These are phyloP conservation scores for Polydrusus tereticollis DNA, from an alignment of 2,888 invertebrate species.

Conservation along the genomic window DNA sequence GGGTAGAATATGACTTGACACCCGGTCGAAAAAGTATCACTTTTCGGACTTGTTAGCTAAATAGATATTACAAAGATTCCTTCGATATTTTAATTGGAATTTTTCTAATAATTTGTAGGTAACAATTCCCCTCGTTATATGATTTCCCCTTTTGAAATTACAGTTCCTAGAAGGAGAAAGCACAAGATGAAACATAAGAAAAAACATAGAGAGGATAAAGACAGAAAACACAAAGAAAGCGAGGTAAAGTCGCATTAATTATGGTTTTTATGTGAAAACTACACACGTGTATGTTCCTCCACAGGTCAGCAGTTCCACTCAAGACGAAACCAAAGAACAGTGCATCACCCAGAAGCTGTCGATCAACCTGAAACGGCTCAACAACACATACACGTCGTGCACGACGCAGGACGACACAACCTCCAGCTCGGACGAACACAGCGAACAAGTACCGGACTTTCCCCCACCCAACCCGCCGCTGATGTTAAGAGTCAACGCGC, in stretches of 20 bases:
- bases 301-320: conserved; percentile 60
- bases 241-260: conserved; percentile 62
- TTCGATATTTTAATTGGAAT: not conserved
- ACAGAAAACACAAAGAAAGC: conserved; percentile 63
- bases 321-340: conserved; percentile 72
- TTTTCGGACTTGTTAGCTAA: no score
- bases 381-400: conserved; percentile 74
- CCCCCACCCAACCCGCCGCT: conserved; percentile 69
- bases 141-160: conserved; percentile 60
- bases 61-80: not conserved
- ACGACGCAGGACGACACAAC: conserved; percentile 61
- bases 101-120: conserved; percentile 56
- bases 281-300: conserved; percentile 4
- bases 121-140: conserved; percentile 71
- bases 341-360: conserved; percentile 82
- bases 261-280: no score
- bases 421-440: conserved; percentile 65
- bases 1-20: no score
- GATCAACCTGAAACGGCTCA: conserved; percentile 80
- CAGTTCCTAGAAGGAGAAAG: conserved; percentile 65
- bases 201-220: conserved; percentile 75
- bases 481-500: conserved; percentile 72
- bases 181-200: conserved; percentile 83
- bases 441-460: conserved; percentile 70
- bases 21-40: no score